Evolutionary conservation across 2,888 invertebrate species (phyloP).

Genomic region (Anticlea derivata): DNA sequence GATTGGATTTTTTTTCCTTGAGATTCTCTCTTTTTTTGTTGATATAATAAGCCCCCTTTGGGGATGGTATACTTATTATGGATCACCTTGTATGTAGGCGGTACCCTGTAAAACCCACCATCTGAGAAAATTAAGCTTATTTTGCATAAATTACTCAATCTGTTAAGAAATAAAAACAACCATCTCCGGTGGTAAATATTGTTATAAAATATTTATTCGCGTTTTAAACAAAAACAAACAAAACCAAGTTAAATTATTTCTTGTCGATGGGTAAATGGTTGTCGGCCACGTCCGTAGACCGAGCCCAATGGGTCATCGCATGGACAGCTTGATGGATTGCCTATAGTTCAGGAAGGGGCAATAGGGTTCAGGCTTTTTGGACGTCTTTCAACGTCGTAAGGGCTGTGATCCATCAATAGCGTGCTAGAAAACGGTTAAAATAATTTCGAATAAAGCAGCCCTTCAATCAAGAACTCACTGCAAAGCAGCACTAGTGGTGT

Average conservation of each 20-base stretch:
- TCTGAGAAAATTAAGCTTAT: constrained; percentile 16
- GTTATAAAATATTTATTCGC: constrained; percentile 14
- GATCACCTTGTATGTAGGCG: no score
- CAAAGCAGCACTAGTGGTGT: no score
- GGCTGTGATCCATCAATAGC: constrained; percentile 4
- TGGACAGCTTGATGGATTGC: constrained; percentile 57
- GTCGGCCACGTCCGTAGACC: constrained; percentile 21
- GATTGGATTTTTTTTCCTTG: no score
- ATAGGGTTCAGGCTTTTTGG: constrained; percentile 21
- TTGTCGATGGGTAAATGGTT: constrained; percentile 24
- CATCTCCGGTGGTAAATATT: constrained; percentile 18
- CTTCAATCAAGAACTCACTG: no score
- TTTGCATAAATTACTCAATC: constrained; percentile 23
- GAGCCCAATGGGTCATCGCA: constrained; percentile 48
- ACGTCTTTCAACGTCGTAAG: constrained; percentile 5
- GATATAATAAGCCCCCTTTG: no score
- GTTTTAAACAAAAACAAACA: constrained; percentile 23
- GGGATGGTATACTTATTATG: no score
- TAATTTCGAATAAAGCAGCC: no score
- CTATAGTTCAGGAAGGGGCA: constrained; percentile 29
- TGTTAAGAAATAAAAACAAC: constrained; percentile 17
- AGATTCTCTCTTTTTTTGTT: no score
- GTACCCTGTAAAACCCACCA: neutral
- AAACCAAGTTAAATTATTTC: constrained; percentile 16
- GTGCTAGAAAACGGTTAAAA: neutral